These are phyloP conservation scores for Oxystoma pomonae DNA, from an alignment of 2,888 invertebrate species.

Conservation along the genomic window DNA sequence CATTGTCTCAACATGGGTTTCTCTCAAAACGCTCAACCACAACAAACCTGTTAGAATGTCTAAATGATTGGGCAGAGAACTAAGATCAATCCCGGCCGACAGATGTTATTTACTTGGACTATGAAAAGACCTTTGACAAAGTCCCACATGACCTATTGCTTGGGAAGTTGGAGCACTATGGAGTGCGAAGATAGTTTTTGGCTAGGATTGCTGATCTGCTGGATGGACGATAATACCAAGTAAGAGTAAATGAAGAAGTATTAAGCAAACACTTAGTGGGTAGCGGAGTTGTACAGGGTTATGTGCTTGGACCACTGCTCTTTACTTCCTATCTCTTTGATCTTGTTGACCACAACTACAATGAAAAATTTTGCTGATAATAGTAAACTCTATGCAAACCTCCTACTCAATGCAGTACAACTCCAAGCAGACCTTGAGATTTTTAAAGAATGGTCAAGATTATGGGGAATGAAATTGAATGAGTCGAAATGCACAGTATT, in stretches of 20 bases:
- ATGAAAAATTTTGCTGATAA: no score
- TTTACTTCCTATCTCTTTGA: no score
- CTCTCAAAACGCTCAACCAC: not conserved
- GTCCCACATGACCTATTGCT: not conserved
- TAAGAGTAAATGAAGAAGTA: conserved; percentile 1
- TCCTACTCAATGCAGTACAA: no score
- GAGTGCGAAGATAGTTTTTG: not conserved
- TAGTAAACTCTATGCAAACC: no score
- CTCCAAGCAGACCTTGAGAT: no score
- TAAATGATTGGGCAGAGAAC: not conserved
- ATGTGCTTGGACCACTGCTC: no score
- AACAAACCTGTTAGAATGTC: not conserved
- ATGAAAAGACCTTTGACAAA: not conserved
- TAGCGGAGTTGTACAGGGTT: conserved; percentile 3
- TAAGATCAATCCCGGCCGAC: not conserved
- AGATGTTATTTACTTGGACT: not conserved
- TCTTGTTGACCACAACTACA: no score
- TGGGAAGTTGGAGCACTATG: conserved; percentile 2
- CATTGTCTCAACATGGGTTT: no score
- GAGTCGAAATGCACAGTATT: no score
- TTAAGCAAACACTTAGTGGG: not conserved
- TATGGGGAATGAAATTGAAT: no score
- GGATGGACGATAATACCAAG: conserved; percentile 2
- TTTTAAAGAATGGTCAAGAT: no score
- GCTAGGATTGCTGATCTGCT: not conserved